A percentile compares a stretch with the other conserved stretches of the same genome.
Evolutionary conservation across 2,113 vertebrate species (phyloP).

Genomic region (Centropus bengalensis): DNA sequence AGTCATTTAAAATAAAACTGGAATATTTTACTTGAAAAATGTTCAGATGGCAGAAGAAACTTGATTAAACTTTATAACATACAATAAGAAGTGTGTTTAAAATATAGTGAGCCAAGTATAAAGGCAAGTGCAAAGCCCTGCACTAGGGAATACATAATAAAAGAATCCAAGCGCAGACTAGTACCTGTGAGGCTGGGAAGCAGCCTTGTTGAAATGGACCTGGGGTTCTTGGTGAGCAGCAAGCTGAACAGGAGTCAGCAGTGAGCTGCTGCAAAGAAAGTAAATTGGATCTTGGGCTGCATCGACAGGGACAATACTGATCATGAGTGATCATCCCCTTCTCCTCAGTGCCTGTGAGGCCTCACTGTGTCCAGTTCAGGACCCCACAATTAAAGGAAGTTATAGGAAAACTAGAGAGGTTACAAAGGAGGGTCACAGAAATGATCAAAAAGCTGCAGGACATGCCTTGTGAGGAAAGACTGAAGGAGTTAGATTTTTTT

Average conservation of each 20-base stretch:
- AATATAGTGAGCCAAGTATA: background rate
- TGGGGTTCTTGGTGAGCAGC: background rate
- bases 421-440: background rate
- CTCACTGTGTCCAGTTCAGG: background rate
- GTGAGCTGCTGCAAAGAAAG: background rate
- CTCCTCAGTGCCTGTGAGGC: background rate
- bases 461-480: background rate
- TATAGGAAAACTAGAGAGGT: background rate
- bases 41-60: background rate
- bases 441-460: background rate
- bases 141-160: background rate
- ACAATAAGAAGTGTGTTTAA: background rate
- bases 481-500: background rate
- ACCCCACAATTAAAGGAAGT: background rate
- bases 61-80: background rate
- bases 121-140: background rate
- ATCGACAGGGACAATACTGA: rapidly evolving
- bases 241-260: background rate
- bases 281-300: too few relatives aligned
- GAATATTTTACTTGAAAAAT: background rate
- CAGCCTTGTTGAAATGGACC: background rate
- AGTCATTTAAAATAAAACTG: background rate
- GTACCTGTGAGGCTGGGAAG: background rate
- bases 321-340: too few relatives aligned
- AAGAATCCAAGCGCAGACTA: background rate